Evolutionary conservation across 2,797 vertebrate species (phyloP).

Genomic region (Ctenosaura bakeri): DNA sequence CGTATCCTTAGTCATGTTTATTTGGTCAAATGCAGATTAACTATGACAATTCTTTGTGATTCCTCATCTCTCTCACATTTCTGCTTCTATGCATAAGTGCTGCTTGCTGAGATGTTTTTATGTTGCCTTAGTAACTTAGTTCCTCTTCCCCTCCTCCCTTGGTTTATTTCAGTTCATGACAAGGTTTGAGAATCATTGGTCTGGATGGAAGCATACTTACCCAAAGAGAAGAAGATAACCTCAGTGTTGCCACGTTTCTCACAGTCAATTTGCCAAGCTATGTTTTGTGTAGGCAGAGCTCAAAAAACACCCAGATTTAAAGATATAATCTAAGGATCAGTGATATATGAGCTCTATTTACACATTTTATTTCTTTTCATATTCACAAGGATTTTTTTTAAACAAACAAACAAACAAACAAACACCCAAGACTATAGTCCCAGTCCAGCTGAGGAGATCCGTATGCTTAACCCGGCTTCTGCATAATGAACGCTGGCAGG

Average conservation of each 20-base stretch:
- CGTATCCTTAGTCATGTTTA: slow-evolving; percentile 32
- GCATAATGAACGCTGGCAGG: neutral
- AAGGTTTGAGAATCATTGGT: slow-evolving; percentile 10
- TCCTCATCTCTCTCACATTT: slow-evolving; percentile 20
- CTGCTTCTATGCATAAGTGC: slow-evolving; percentile 1
- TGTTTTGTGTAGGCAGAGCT: neutral
- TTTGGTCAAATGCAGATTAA: slow-evolving; percentile 36
- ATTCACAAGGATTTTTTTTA: neutral
- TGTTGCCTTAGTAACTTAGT: slow-evolving; percentile 30
- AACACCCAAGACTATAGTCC: neutral
- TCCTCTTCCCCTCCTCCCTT: neutral
- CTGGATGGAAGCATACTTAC: neutral
- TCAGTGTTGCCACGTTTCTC: neutral
- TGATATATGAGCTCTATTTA: neutral
- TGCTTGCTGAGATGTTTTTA: slow-evolving; percentile 27
- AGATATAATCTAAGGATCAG: neutral
- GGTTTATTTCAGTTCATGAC: slow-evolving; percentile 16
- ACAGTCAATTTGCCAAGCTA: neutral
- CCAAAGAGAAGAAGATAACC: neutral
- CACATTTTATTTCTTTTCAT: neutral
- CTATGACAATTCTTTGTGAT: slow-evolving; percentile 28
- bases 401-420: too few species aligned
- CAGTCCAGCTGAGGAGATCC: neutral
- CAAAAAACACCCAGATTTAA: slow-evolving; percentile 11
- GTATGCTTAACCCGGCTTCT: neutral